A percentile compares a stretch with the other conserved stretches of the same genome.
These are phyloP conservation scores for Endomychus coccineus DNA, from an alignment of 2,888 invertebrate species.

Conservation along the genomic window DNA sequence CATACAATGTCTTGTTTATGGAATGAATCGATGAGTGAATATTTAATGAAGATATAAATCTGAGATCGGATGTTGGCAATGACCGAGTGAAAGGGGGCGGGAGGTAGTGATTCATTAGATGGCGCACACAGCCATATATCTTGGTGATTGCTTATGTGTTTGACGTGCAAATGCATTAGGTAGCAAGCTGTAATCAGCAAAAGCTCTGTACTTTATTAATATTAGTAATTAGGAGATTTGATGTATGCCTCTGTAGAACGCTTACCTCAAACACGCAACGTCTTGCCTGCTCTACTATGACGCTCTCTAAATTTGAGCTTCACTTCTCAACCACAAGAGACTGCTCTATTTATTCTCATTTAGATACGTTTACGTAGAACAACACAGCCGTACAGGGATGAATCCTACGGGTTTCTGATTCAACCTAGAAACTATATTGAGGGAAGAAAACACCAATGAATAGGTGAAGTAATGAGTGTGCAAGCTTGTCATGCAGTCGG, in stretches of 20 bases:
- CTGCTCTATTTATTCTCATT: no score
- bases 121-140: constrained; percentile 27
- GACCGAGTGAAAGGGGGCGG: constrained; percentile 30
- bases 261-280: constrained; percentile 21
- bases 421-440: no score
- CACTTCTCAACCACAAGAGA: no score
- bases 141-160: constrained; percentile 31
- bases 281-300: no score
- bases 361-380: no score
- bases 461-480: no score
- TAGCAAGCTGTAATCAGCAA: constrained; percentile 28
- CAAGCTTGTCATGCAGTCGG: no score
- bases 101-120: constrained; percentile 32
- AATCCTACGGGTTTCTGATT: no score
- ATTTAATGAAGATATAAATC: constrained; percentile 31
- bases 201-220: constrained; percentile 28
- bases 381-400: no score
- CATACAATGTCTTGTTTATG: no score
- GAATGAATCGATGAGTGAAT: constrained; percentile 25
- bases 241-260: constrained; percentile 22
- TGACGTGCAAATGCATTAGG: constrained; percentile 29
- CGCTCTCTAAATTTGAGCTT: no score
- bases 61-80: constrained; percentile 27
- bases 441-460: no score
- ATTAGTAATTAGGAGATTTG: constrained; percentile 25